These are phyloP conservation scores for Falcaria lacertinaria DNA, from an alignment of 2,888 invertebrate genomes.

Conservation along the genomic window DNA sequence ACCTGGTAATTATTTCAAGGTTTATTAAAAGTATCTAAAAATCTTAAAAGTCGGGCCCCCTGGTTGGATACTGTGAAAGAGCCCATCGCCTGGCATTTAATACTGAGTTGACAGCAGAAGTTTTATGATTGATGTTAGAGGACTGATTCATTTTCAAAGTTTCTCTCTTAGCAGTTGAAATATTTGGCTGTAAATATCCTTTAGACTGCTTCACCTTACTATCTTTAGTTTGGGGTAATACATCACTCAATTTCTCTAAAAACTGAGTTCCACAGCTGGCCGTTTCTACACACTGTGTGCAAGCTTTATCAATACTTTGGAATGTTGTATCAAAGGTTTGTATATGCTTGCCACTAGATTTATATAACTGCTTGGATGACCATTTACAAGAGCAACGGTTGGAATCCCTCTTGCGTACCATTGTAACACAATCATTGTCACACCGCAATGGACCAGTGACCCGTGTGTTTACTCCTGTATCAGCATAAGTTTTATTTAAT, in stretches of 20 bases:
- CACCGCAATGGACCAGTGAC: slow-evolving; percentile 38
- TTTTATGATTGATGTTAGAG: not conserved
- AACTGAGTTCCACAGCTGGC: slow-evolving; percentile 37
- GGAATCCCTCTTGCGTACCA: slow-evolving; percentile 35
- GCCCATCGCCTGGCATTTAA: slow-evolving; percentile 51
- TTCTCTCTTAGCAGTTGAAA: not conserved
- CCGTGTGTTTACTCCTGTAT: slow-evolving; percentile 40
- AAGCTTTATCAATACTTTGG: slow-evolving; percentile 41
- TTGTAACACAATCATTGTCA: slow-evolving; percentile 45
- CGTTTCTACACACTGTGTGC: slow-evolving; percentile 28
- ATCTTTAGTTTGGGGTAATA: not conserved
- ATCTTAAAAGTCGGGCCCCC: slow-evolving; percentile 59
- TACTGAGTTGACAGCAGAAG: not conserved
- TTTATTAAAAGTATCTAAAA: slow-evolving; percentile 2
- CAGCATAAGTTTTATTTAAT: slow-evolving; percentile 27
- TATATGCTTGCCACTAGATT: slow-evolving; percentile 28
- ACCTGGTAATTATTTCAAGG: not conserved
- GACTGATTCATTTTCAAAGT: not conserved
- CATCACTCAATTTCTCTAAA: slow-evolving; percentile 13
- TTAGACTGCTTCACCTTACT: not conserved
- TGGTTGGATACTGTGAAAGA: slow-evolving; percentile 35
- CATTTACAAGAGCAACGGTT: slow-evolving; percentile 32
- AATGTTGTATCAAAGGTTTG: slow-evolving; percentile 28
- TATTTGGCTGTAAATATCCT: not conserved
- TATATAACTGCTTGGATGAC: slow-evolving; percentile 13